Percentiles rank a stretch among this genome's conserved stretches.
phyloP scores from a whole-genome alignment of 1,140 invertebrate species.

The Cydia pomonella region DNA sequence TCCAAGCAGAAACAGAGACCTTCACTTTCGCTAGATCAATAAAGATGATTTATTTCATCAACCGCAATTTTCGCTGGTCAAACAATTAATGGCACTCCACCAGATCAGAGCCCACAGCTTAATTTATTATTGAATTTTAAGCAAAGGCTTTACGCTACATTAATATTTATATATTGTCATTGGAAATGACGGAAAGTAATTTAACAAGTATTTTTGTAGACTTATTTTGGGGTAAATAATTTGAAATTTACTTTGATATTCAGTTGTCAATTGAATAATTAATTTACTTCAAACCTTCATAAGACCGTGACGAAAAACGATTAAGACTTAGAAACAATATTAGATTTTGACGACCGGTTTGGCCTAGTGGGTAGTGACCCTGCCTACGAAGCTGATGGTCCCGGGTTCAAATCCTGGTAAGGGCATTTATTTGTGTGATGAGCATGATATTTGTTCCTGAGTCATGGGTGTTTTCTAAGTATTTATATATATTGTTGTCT shows the following conservation, averaged over 20 bases:
- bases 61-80: neutral
- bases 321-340: too few relatives aligned
- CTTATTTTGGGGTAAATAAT: neutral
- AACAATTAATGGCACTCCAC: neutral
- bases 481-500: too few relatives aligned
- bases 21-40: too few relatives aligned
- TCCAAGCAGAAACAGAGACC: too few relatives aligned
- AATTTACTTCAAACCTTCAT: neutral
- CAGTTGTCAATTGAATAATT: neutral
- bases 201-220: neutral
- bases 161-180: slow-evolving; percentile 15
- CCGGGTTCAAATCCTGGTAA: too few relatives aligned
- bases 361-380: too few relatives aligned
- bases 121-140: slow-evolving; percentile 16
- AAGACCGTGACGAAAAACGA: too few relatives aligned
- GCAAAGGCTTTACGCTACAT: neutral
- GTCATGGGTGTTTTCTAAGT: too few relatives aligned
- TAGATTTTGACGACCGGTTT: too few relatives aligned
- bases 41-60: neutral
- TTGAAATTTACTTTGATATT: neutral
- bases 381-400: too few relatives aligned
- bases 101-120: neutral
- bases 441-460: too few relatives aligned
- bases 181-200: neutral
- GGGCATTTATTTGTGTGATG: too few relatives aligned